phyloP scores from a whole-genome alignment of 2,888 invertebrate genomes.

The Mythimna vitellina region DNA sequence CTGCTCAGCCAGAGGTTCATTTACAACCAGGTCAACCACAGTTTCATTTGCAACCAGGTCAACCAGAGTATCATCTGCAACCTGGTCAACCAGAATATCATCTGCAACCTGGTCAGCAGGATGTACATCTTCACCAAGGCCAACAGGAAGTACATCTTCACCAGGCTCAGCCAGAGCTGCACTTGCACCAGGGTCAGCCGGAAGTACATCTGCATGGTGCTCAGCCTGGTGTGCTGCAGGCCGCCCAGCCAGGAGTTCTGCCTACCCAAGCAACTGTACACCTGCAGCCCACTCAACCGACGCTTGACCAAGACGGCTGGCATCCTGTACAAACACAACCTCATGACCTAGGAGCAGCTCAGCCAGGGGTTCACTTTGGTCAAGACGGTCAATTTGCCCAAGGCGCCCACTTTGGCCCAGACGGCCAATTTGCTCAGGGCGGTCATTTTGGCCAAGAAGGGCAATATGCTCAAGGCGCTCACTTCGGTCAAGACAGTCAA shows the following conservation, averaged over 20 bases:
- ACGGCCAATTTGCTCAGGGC: conserved; percentile 33
- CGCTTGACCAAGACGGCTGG: conserved; percentile 84
- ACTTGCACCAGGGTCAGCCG: conserved; percentile 68
- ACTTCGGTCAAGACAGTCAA: conserved; percentile 51
- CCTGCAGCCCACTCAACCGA: conserved; percentile 68
- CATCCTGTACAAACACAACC: conserved; percentile 81
- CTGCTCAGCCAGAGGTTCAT: conserved; percentile 49
- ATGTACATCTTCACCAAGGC: conserved; percentile 52
- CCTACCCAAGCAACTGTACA: conserved; percentile 60
- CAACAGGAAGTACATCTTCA: conserved; percentile 58
- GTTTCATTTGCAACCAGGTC: conserved; percentile 48
- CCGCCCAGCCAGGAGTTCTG: conserved; percentile 50
- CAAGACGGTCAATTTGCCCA: conserved; percentile 52
- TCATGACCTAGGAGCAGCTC: conserved; percentile 69
- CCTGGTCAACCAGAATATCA: conserved; percentile 50
- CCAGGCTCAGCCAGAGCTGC: conserved; percentile 61
- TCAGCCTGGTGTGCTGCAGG: conserved; percentile 62
- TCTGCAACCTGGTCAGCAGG: conserved; percentile 52
- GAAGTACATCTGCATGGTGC: conserved; percentile 67
- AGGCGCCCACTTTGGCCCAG: conserved; percentile 67
- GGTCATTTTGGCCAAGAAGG: conserved; percentile 34
- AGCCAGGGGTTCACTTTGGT: conserved; percentile 66
- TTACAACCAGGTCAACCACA: conserved; percentile 54
- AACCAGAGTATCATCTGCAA: conserved; percentile 51
- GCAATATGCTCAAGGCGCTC: conserved; percentile 38